These are phyloP conservation scores for Drosophila cardini DNA, from an alignment of 1,140 invertebrate genomes.

Conservation along the genomic window DNA sequence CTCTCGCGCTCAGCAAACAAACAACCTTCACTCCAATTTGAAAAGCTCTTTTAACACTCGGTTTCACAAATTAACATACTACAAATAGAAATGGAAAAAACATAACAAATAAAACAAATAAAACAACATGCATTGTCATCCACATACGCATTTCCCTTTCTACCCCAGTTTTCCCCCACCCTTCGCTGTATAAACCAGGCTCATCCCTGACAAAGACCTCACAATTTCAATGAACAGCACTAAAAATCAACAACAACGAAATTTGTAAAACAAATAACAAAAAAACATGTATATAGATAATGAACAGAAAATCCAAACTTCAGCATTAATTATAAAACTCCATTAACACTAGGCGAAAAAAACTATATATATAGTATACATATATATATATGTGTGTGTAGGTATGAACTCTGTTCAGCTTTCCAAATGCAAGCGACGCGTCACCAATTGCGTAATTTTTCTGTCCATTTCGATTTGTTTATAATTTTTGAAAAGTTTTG, in stretches of 20 bases:
- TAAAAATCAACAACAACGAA: constrained; percentile 11
- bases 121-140: constrained; percentile 52
- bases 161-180: neutral
- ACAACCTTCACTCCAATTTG: constrained; percentile 53
- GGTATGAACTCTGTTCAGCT: constrained; percentile 27
- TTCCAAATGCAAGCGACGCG: constrained; percentile 58
- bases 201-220: constrained; percentile 42
- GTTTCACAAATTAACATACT: constrained; percentile 67
- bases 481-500: constrained; percentile 51
- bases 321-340: constrained; percentile 63
- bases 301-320: constrained; percentile 39
- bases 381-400: no score
- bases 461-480: constrained; percentile 58
- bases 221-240: constrained; percentile 57
- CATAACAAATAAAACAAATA: no score
- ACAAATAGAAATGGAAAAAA: constrained; percentile 17
- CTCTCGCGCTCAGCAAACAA: neutral
- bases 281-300: constrained; percentile 41
- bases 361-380: no score
- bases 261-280: constrained; percentile 18
- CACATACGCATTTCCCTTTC: neutral
- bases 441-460: constrained; percentile 55
- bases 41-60: constrained; percentile 49
- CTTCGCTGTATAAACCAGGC: neutral
- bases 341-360: constrained; percentile 55